Percentiles rank a stretch among this genome's conserved stretches.
Evolutionary conservation across 2,888 invertebrate genomes (phyloP).

Genomic region (Notodonta dromedarius): DNA sequence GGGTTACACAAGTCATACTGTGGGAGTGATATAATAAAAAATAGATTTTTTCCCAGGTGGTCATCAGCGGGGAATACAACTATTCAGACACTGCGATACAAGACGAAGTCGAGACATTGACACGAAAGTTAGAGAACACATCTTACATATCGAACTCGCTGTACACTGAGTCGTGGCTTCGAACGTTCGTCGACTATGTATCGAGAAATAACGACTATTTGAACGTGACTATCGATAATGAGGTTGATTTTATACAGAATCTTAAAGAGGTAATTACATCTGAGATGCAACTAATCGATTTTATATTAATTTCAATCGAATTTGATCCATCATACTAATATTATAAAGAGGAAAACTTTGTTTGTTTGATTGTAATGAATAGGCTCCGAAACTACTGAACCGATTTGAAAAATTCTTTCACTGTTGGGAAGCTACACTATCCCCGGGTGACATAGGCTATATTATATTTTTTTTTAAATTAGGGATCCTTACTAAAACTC

Average conservation of each 20-base stretch:
- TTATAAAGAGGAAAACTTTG: too few species aligned
- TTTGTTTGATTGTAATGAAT: too few species aligned
- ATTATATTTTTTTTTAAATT: too few species aligned
- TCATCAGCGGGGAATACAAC: slow-evolving; percentile 91
- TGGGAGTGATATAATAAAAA: background rate
- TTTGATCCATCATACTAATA: too few species aligned
- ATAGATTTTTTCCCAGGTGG: slow-evolving; percentile 84
- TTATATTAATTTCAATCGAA: background rate
- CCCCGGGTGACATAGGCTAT: too few species aligned
- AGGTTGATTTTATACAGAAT: slow-evolving; percentile 88
- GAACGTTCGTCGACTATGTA: slow-evolving; percentile 91
- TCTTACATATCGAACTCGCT: slow-evolving; percentile 90
- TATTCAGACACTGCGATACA: slow-evolving; percentile 92
- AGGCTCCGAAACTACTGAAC: too few species aligned
- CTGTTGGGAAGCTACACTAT: too few species aligned
- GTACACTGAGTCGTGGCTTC: slow-evolving; percentile 95
- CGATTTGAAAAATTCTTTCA: too few species aligned
- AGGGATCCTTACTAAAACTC: too few species aligned
- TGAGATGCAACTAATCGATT: background rate
- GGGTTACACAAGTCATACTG: too few species aligned
- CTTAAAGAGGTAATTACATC: slow-evolving; percentile 86
- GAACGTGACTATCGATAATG: slow-evolving; percentile 90
- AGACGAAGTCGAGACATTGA: slow-evolving; percentile 90
- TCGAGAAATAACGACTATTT: slow-evolving; percentile 89
- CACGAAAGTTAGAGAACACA: slow-evolving; percentile 90